Percentiles rank a stretch among this genome's conserved stretches.
Conservation (phyloP, 2,888 invertebrate genomes). For the Cenopis cana region DNA sequence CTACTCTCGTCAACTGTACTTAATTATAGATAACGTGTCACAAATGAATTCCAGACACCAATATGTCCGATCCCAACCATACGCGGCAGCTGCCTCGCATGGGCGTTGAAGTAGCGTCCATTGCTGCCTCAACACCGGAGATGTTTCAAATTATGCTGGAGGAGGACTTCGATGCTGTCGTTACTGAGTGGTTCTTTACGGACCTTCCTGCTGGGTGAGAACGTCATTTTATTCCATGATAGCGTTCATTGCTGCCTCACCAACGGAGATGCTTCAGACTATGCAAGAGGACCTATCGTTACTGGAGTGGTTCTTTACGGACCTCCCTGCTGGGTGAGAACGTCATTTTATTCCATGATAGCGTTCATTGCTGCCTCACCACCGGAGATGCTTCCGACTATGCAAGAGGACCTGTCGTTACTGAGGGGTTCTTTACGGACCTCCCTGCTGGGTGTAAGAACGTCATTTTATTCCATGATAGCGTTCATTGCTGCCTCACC, state of each 20-base stretch:
- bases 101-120: slow-evolving; percentile 52
- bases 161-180: slow-evolving; percentile 65
- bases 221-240: not conserved
- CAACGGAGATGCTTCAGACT: too few species aligned
- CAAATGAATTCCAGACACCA: not conserved
- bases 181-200: slow-evolving; percentile 67
- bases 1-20: not conserved
- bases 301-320: too few species aligned
- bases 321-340: too few species aligned
- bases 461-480: too few species aligned
- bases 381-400: too few species aligned
- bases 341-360: too few species aligned
- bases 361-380: too few species aligned
- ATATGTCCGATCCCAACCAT: not conserved
- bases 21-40: not conserved
- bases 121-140: slow-evolving; percentile 47
- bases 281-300: too few species aligned
- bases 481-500: slow-evolving; percentile 47
- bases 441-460: too few species aligned
- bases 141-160: slow-evolving; percentile 52
- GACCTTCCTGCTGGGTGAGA: slow-evolving; percentile 65
- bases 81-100: not conserved
- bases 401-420: too few species aligned
- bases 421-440: too few species aligned
- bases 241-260: too few species aligned